Evolutionary conservation across 2,113 vertebrate species (phyloP).

Genomic region (Panthera uncia): DNA sequence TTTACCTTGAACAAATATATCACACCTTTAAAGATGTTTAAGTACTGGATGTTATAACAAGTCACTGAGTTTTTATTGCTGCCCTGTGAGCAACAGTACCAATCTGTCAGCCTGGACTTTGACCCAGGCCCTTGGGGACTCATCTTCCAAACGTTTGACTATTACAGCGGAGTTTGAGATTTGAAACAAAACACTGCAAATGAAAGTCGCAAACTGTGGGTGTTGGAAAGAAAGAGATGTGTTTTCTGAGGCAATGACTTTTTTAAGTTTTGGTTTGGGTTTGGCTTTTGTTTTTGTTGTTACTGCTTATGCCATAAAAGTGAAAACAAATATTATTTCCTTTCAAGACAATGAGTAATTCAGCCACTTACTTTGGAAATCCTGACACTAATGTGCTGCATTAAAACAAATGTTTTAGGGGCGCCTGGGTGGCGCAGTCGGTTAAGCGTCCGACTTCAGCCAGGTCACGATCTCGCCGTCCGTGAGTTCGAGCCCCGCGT

Average conservation of each 20-base stretch:
- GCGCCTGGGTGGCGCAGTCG: too few relatives aligned
- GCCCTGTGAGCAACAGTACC: background rate
- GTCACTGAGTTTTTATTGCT: constrained; percentile 31
- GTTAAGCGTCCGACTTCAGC: too few relatives aligned
- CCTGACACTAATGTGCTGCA: constrained; percentile 30
- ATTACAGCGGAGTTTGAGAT: background rate
- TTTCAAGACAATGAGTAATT: constrained; percentile 56
- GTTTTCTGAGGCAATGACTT: constrained; percentile 20
- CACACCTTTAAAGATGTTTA: constrained; percentile 1
- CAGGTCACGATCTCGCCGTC: too few relatives aligned
- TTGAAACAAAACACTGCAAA: constrained; percentile 50
- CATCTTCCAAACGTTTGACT: constrained; percentile 15
- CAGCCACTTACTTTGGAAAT: constrained; percentile 57
- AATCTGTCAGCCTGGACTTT: constrained; percentile 57
- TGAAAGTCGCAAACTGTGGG: constrained; percentile 9
- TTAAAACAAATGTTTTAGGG: constrained; percentile 62
- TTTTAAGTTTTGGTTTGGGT: background rate
- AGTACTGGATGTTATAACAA: constrained; percentile 48
- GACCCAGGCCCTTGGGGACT: background rate
- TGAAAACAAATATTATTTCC: constrained; percentile 47
- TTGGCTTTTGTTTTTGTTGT: background rate
- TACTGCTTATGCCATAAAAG: constrained; percentile 20
- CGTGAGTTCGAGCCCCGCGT: too few relatives aligned
- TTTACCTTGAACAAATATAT: constrained; percentile 57
- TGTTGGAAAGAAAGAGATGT: background rate